A percentile compares a stretch with the other conserved stretches of the same genome.
These are phyloP conservation scores for Diglossa cyanea DNA, from an alignment of 2,797 vertebrate species.

Conservation along the genomic window DNA sequence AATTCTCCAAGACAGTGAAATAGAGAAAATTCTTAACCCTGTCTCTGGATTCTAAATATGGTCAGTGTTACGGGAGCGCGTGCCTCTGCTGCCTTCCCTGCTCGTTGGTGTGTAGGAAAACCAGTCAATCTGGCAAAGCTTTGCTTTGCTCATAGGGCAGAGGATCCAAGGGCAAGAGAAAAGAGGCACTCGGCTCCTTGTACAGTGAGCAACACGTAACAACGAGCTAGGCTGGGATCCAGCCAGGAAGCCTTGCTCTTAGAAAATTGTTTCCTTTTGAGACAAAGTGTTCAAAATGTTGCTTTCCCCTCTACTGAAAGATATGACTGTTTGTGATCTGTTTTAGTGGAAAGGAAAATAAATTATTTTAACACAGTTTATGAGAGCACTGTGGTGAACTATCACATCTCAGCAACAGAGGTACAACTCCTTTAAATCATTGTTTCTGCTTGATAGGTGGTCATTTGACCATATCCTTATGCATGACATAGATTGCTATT, in stretches of 20 bases:
- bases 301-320: neutral
- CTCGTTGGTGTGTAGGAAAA: neutral
- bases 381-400: neutral
- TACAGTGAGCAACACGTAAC: rapidly evolving
- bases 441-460: neutral
- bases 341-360: neutral
- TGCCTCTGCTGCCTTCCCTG: neutral
- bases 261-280: neutral
- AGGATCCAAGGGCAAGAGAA: rapidly evolving
- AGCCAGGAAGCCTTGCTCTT: neutral
- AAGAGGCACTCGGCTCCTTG: neutral
- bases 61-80: rapidly evolving
- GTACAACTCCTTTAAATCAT: neutral
- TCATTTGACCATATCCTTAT: neutral
- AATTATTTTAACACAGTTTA: neutral
- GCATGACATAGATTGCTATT: neutral
- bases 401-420: neutral
- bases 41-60: neutral
- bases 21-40: neutral
- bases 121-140: neutral
- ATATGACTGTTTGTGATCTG: neutral
- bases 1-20: neutral
- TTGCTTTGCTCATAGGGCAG: neutral
- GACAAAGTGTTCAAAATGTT: neutral
- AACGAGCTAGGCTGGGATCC: neutral